phyloP scores from a whole-genome alignment of 2,888 invertebrate genomes.

The Mimachlamys varia region DNA sequence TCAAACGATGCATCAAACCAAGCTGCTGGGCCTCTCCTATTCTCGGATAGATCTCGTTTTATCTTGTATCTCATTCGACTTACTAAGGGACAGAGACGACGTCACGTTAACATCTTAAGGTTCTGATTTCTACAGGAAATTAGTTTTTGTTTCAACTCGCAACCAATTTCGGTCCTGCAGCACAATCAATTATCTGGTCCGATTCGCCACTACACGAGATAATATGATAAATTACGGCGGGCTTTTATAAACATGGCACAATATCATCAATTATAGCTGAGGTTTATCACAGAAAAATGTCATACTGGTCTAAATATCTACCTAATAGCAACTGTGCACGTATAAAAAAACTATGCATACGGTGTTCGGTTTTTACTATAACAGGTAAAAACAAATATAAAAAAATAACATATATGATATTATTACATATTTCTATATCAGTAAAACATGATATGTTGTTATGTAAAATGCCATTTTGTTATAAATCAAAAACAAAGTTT shows the following conservation, averaged over 20 bases:
- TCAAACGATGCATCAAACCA: conserved; percentile 5
- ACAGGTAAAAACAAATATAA: too few relatives aligned
- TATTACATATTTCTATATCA: too few relatives aligned
- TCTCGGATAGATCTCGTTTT: conserved; percentile 4
- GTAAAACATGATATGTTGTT: too few relatives aligned
- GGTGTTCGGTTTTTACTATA: too few relatives aligned
- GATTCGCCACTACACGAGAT: not conserved
- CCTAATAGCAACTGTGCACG: not conserved
- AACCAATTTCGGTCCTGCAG: not conserved
- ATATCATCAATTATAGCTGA: not conserved
- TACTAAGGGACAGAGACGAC: not conserved
- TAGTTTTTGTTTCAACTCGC: conserved; percentile 29
- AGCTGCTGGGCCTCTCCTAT: not conserved
- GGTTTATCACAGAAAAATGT: not conserved
- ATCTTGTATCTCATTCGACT: conserved; percentile 15
- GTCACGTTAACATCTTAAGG: conserved; percentile 8
- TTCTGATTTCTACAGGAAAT: conserved; percentile 17
- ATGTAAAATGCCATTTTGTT: too few relatives aligned
- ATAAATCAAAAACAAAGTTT: too few relatives aligned
- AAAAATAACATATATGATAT: too few relatives aligned
- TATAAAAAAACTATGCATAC: not conserved
- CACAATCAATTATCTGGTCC: not conserved
- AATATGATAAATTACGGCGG: not conserved
- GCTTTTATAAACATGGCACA: not conserved
- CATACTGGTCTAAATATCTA: not conserved